These are phyloP conservation scores for Phrynosoma blainvillii DNA, from an alignment of 2,113 vertebrate genomes.

Conservation along the genomic window DNA sequence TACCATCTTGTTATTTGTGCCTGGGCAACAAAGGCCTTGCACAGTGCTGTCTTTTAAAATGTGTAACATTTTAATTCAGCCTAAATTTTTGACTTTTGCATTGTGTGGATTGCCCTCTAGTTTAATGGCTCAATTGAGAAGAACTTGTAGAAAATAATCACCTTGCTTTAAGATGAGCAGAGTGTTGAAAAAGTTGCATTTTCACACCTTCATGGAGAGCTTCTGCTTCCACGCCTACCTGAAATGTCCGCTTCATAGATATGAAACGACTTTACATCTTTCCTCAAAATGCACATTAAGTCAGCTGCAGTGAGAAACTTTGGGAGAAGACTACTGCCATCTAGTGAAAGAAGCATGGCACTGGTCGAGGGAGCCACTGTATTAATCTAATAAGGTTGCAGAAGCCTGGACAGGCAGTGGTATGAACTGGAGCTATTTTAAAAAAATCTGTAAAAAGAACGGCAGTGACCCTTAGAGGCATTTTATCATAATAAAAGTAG, in stretches of 20 bases:
- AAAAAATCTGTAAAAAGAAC: background rate
- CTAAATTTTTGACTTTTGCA: background rate
- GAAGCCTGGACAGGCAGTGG: background rate
- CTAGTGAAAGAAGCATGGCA: background rate
- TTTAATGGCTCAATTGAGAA: background rate
- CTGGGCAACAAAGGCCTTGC: too few relatives aligned
- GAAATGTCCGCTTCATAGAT: background rate
- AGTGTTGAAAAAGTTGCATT: constrained; percentile 1
- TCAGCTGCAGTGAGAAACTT: background rate
- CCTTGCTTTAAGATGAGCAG: background rate
- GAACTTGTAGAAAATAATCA: too few relatives aligned
- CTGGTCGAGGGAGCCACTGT: background rate
- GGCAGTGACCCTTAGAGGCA: background rate
- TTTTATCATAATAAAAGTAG: background rate
- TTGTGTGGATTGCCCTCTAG: background rate
- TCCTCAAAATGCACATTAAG: background rate
- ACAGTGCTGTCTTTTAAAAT: too few relatives aligned
- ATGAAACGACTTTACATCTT: background rate
- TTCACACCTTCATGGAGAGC: background rate
- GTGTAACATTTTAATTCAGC: too few relatives aligned
- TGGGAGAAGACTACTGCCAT: constrained; percentile 6
- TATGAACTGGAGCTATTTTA: background rate
- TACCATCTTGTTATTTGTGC: too few relatives aligned
- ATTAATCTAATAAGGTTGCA: background rate
- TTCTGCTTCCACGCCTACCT: background rate